phyloP scores from a whole-genome alignment of 2,888 invertebrate genomes.

The Peribatodes rhomboidaria region DNA sequence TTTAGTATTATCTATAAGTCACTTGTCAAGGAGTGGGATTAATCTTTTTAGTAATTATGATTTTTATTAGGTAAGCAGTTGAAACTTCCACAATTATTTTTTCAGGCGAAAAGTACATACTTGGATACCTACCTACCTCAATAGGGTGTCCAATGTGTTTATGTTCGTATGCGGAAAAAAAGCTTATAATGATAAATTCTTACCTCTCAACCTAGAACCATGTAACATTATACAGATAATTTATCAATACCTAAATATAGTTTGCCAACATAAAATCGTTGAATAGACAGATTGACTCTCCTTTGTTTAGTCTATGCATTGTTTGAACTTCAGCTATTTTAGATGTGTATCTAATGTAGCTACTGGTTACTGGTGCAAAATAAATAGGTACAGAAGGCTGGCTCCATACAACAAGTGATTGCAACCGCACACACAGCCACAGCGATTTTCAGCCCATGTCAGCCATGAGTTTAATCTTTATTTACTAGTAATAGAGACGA shows the following conservation, averaged over 20 bases:
- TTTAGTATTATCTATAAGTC: slow-evolving; percentile 55
- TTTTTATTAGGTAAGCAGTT: background rate
- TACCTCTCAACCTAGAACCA: slow-evolving; percentile 7
- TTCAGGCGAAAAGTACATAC: too few species aligned
- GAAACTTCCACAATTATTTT: too few species aligned
- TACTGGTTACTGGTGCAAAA: slow-evolving; percentile 17
- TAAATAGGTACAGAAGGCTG: too few species aligned
- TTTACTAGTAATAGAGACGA: too few species aligned
- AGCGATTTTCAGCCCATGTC: too few species aligned
- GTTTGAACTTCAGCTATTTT: slow-evolving; percentile 68
- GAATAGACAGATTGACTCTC: slow-evolving; percentile 62
- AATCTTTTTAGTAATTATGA: slow-evolving; percentile 12
- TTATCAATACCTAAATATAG: slow-evolving; percentile 50
- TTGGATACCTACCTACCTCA: background rate
- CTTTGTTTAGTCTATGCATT: slow-evolving; percentile 74
- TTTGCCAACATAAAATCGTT: slow-evolving; percentile 54
- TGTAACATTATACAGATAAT: slow-evolving; percentile 35
- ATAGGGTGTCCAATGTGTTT: background rate
- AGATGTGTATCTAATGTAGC: slow-evolving; percentile 49
- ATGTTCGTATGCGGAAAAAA: too few species aligned
- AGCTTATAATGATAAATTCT: background rate
- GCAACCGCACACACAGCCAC: too few species aligned
- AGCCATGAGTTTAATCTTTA: too few species aligned
- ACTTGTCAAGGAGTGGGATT: slow-evolving; percentile 47
- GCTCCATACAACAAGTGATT: too few species aligned